Base-by-base conservation (phyloP, 2,797 vertebrate genomes). In the Micropoecilia bifurca region DNA sequence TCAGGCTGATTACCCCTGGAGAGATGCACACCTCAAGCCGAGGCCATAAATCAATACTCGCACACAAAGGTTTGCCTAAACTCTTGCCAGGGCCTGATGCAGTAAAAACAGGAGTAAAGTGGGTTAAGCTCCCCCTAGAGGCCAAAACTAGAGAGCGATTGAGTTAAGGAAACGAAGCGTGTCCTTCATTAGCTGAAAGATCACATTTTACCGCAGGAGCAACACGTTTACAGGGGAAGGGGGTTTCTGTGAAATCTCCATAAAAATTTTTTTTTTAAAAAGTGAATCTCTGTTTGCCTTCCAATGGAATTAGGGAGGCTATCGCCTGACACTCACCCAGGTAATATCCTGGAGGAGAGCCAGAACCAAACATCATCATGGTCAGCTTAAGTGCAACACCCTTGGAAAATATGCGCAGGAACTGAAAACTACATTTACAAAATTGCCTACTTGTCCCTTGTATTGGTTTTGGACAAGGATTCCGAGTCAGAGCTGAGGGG, bases 381-480 rank as follows among this genome's bases (percentile, higher is more conserved):
- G 85, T 84, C 83, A 82, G 91, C 93, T 76, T 36, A 36, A 83
- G 85, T 88, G 85, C 68, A 89, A 93, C 78, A 84, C 85, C 93
- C 88, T 89, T 92, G 91, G 93, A 96, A 96, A 94, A 88, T 89
- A 94, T 85, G 92, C 71, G 81, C 80, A 93, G 91, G 95, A 95
- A 96, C 94, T 95, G 93, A 96, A 96, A 95, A 87, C 80, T 89
- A 71, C 71, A 91, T 90, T 94, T 93, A 86, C 84, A 90, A 90
- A 85, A 96, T 91, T 90, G 91, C 93, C 91, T 88, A 87, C 74
- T 94, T 95, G 89, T 94, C 95, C 89, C 78, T 76, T 63, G 48
- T 96, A 95, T 96, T 97, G 89, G 91, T 95, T 95, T 96, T 96
- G 96, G 95, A 96, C 76, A 75, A 83, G 86, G 77, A 89, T 77